Base-by-base conservation (phyloP, 2,113 vertebrate species). In the Polypterus senegalus region DNA sequence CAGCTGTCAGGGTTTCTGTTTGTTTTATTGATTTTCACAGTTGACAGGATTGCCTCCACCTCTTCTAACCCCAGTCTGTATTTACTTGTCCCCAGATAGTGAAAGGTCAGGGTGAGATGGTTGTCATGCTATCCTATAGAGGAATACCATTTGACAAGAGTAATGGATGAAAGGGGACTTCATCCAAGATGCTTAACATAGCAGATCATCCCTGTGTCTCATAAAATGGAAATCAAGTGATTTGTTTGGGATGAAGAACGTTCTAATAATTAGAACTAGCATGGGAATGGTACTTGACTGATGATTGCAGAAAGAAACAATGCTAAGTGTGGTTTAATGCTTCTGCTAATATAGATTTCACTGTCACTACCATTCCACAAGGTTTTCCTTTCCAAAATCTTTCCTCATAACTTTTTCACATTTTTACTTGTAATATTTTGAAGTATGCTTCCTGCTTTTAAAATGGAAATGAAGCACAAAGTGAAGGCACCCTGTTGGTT, bases 11-110 rank as follows among this genome's bases (percentile, higher is more conserved):
- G 54, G 53, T 58, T 62, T 65, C 58, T 73, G 76, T 79, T 69
- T 72, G 81, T 79, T 77, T 73, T 71, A 74, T 64, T 77, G 70
- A 67, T 76, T 77, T 77, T 71, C 73, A 65, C 68, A 64, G 65
- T 71, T 73, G 69, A 27, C 27, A 62, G 69, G 48, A 58, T 49
- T 9, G 6, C 49, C 49, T 51, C 6, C 49, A 7, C 6, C 49
- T 11, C 46, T 56, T n/a, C 53, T 51, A 43, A 4, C 46, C 47
- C 27, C 9, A 45, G 51, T 53, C 53, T 49, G 49, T 43, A 48
- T 64, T 53, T 59, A 11, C 43, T 9, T 59, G 49, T 59, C 51
- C 10, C 55, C 43, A 46, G 27, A 46, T 52, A 49, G 63, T 48
- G 5, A 27, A 58, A 52, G 55, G 63, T 64, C 56, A 58, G 44